Conservation (phyloP, 2,888 invertebrate species). For the Tinea semifulvella region DNA sequence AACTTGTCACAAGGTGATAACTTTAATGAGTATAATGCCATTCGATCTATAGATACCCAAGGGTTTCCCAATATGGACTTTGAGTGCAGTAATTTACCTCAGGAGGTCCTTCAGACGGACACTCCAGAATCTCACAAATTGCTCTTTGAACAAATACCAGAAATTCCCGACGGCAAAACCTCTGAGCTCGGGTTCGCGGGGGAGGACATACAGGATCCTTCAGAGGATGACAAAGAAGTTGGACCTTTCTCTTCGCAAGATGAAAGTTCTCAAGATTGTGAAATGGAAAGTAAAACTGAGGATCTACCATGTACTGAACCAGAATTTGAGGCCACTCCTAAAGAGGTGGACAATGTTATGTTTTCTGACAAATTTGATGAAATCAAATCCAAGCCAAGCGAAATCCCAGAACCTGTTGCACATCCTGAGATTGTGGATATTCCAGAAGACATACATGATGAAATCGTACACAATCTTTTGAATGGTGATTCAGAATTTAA, state of each 20-base stretch:
- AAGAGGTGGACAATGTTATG: background rate
- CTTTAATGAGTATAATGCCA: conserved; percentile 31
- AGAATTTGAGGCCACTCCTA: background rate
- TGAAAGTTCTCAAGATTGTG: conserved; percentile 44
- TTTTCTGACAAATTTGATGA: background rate
- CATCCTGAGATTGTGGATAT: background rate
- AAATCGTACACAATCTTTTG: background rate
- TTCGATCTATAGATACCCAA: conserved; percentile 29
- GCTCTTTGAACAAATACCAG: conserved; percentile 59
- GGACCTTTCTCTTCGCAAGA: conserved; percentile 40
- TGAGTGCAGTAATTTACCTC: conserved; percentile 29
- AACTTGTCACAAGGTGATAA: conserved; percentile 34
- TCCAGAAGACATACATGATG: background rate
- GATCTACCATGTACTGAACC: background rate
- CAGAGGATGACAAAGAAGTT: conserved; percentile 43
- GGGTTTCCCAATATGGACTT: conserved; percentile 41
- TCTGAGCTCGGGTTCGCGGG: conserved; percentile 52
- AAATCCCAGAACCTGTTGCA: conserved; percentile 4
- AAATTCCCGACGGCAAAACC: conserved; percentile 60
- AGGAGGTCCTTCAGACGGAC: conserved; percentile 39
- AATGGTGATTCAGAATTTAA: background rate
- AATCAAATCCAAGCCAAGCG: background rate
- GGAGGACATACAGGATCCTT: conserved; percentile 45
- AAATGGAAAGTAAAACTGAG: conserved; percentile 37
- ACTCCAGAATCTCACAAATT: conserved; percentile 62